Evolutionary conservation across 2,797 vertebrate species (phyloP), one percentile per base, ranked within the genome.

Genomic region (Sternarchorhynchus goeldii): DNA sequence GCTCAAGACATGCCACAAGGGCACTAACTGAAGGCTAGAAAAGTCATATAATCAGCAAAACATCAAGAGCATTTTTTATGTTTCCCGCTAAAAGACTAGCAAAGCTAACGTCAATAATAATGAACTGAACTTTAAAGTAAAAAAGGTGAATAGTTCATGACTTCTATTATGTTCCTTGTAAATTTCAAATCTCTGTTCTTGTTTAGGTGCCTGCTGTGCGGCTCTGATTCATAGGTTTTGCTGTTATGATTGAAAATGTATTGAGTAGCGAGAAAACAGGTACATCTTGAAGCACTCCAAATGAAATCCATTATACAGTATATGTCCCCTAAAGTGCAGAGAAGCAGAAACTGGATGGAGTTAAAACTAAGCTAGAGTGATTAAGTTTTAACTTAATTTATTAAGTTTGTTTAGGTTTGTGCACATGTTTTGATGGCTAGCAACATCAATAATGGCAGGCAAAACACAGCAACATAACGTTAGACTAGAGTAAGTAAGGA

Each of bases 11-110:
- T 7, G 14, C 20, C 45, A 53, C 5, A 18, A 16, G 31, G 45
- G 66, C 21, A 0, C 21, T 34, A n/a, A 32, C 29, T n/a, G 7
- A 18, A 70, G 29, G 16, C 25, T 55, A 32, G 45, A 21, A 53
- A 14, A 31, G 14, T 25, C 50, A 69, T 18, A 6, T 53, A 25
- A 6, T 55, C 18, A 41, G 10, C 39, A 41, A 10, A 70, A 32
- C 25, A 55, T 70, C 67, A 56, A 56, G 55, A 8, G 41, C 21
- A 55, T 31, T 56, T 32, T 70, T 56, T 25, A 32, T 70, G 50
- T 55, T 16, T 18, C 53, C 45, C n/a, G 25, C 29, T 32, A 1
- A 65, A 17, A 70, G 25, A 70, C 50, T 6, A 6, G n/a, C 29
- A 17, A 32, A 31, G 25, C 6, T n/a, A 56, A 14, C 29, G 32